Evolutionary conservation across 2,797 vertebrate species (phyloP), one percentile per base, ranked within the genome.

Genomic region (Morus bassanus): DNA sequence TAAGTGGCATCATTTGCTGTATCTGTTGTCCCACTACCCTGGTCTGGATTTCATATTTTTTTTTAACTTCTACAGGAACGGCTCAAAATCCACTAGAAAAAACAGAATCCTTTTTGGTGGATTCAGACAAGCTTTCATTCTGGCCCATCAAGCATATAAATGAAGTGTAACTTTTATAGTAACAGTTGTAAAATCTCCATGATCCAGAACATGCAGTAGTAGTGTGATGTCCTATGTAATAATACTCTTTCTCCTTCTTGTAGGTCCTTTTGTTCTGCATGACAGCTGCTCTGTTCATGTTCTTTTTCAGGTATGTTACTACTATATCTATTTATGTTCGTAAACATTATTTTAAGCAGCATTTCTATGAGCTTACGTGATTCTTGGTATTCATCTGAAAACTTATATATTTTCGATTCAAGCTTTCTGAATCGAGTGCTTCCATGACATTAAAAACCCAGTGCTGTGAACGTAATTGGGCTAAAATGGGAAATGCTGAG

Each of bases 221-320:
- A 64, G 30, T 74, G 53, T 73, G n/a, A 85, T 64, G 50, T 84
- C 82, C n/a, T 48, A 69, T 74, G 43, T 96, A 96, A 88, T 95
- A 35, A 96, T 74, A 17, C 33, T 53, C 91, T 97, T 94, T 96
- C 73, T 98, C 24, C 61, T 97, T 94, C 69, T 97, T 97, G 35
- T 92, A 98, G 98, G 98, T 98, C 73, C 98, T 98, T 96, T 97
- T 98, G 97, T 98, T 98, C 97, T 98, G 98, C 97, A 97, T 98
- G 95, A 98, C 98, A 75, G 98, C 98, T 91, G 98, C 98, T 84
- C 98, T 98, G 95, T 98, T 98, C 98, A 98, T 98, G 98, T 98
- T 98, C 98, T 98, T 98, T 97, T 98, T 98, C 98, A 98, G 98
- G 98, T 98, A 98, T 84, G 98, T 98, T 23, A 2, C 72, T 84